Evolutionary conservation across 2,113 vertebrate genomes (phyloP).

Genomic region (Actinemys pallida): DNA sequence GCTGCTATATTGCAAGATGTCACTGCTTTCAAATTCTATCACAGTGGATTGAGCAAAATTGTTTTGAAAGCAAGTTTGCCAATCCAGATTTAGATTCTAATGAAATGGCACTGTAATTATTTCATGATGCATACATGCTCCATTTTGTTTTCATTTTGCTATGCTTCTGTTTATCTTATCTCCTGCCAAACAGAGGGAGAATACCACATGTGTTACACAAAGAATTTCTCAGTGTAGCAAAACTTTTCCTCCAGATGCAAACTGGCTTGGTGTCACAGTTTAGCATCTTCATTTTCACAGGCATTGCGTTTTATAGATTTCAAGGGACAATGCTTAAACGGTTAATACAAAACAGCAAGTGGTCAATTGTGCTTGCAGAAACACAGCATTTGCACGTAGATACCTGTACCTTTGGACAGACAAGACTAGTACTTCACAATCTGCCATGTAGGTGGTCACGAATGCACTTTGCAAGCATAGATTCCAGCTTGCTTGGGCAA

Average conservation of each 20-base stretch:
- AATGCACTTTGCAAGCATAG: background rate
- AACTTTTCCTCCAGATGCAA: slow-evolving; percentile 59
- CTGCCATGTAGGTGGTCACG: background rate
- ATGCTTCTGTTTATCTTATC: slow-evolving; percentile 76
- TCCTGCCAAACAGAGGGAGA: slow-evolving; percentile 71
- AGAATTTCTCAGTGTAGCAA: slow-evolving; percentile 42
- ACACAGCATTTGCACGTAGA: background rate
- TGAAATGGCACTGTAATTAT: slow-evolving; percentile 56
- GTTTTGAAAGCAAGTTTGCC: slow-evolving; percentile 64
- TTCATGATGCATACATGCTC: slow-evolving; percentile 56
- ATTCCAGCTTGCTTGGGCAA: background rate
- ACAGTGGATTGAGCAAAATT: slow-evolving; percentile 58
- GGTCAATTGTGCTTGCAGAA: background rate
- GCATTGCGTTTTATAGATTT: background rate
- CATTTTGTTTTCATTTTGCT: slow-evolving; percentile 70
- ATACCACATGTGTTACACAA: slow-evolving; percentile 56
- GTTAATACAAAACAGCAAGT: background rate
- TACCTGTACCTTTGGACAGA: background rate
- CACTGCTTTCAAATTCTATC: slow-evolving; percentile 62
- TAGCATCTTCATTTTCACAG: background rate
- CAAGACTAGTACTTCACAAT: background rate
- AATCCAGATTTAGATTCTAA: slow-evolving; percentile 65
- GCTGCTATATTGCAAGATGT: slow-evolving; percentile 42
- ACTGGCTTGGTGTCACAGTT: slow-evolving; percentile 1
- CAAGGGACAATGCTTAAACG: background rate